Evolutionary conservation across 1,140 invertebrate species (phyloP).

Genomic region (Drosophila hydei): DNA sequence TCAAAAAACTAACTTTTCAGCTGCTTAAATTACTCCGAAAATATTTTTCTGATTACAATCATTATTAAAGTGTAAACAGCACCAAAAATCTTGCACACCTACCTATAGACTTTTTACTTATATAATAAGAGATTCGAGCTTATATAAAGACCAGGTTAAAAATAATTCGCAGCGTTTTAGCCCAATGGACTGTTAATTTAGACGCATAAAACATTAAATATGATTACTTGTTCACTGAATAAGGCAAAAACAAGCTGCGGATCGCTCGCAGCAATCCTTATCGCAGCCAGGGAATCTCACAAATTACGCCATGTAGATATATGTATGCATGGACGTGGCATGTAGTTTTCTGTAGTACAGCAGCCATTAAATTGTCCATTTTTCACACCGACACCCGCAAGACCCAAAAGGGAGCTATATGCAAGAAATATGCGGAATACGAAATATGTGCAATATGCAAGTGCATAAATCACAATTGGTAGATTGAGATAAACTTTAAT

Average conservation of each 20-base stretch:
- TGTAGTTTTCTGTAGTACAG: constrained; percentile 30
- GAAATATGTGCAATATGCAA: constrained; percentile 30
- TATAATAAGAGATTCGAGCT: neutral
- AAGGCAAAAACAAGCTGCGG: neutral
- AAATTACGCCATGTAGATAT: constrained; percentile 30
- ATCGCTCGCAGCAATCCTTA: constrained; percentile 5
- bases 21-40: too few relatives aligned
- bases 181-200: constrained; percentile 47
- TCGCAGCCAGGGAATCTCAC: constrained; percentile 31
- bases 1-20: too few relatives aligned
- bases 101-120: too few relatives aligned
- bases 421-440: constrained; percentile 5
- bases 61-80: neutral
- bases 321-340: neutral
- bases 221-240: constrained; percentile 28
- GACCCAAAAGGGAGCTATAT: neutral
- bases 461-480: constrained; percentile 61
- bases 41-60: neutral
- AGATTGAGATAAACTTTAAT: constrained; percentile 22
- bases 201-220: constrained; percentile 19
- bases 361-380: constrained; percentile 51
- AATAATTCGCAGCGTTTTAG: constrained; percentile 4
- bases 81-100: neutral
- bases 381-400: constrained; percentile 42
- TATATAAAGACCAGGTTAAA: neutral